Percentiles rank a stretch among this genome's conserved stretches.
These are phyloP conservation scores for Fundulus diaphanus DNA, from an alignment of 2,797 vertebrate genomes.

Conservation along the genomic window DNA sequence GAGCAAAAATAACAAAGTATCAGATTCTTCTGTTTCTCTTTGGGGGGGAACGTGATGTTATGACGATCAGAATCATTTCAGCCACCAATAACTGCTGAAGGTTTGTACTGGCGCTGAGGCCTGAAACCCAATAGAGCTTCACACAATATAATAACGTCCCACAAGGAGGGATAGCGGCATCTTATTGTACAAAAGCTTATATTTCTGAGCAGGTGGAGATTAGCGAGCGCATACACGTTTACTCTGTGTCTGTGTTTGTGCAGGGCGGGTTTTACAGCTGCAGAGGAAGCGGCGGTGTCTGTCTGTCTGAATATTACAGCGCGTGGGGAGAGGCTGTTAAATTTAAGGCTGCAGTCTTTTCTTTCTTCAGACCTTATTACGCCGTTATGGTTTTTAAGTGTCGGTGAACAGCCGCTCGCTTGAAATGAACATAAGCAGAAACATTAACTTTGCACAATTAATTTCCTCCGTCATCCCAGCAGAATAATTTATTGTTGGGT, in stretches of 20 bases:
- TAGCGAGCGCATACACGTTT: constrained; percentile 28
- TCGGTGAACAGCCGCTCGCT: background rate
- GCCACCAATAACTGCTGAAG: constrained; percentile 53
- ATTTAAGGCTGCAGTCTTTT: constrained; percentile 3
- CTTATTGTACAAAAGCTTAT: constrained; percentile 25
- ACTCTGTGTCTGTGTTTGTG: constrained; percentile 29
- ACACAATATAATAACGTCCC: constrained; percentile 40
- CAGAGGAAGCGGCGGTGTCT: constrained; percentile 21
- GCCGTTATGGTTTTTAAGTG: background rate
- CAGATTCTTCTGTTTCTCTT: constrained; percentile 45
- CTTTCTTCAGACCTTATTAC: background rate
- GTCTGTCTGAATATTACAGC: constrained; percentile 11
- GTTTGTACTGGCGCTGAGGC: constrained; percentile 53
- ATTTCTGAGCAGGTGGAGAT: constrained; percentile 35
- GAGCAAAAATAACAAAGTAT: constrained; percentile 43
- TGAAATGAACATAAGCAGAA: background rate
- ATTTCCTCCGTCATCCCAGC: background rate
- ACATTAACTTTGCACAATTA: background rate
- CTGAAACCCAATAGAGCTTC: constrained; percentile 51
- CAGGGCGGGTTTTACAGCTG: constrained; percentile 23
- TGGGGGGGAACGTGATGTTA: constrained; percentile 47
- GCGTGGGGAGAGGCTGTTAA: background rate
- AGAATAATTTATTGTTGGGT: background rate
- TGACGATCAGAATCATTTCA: constrained; percentile 45
- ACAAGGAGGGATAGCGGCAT: constrained; percentile 45